These are phyloP conservation scores for Dendrolimus pini DNA, from an alignment of 2,888 invertebrate species.

Conservation along the genomic window DNA sequence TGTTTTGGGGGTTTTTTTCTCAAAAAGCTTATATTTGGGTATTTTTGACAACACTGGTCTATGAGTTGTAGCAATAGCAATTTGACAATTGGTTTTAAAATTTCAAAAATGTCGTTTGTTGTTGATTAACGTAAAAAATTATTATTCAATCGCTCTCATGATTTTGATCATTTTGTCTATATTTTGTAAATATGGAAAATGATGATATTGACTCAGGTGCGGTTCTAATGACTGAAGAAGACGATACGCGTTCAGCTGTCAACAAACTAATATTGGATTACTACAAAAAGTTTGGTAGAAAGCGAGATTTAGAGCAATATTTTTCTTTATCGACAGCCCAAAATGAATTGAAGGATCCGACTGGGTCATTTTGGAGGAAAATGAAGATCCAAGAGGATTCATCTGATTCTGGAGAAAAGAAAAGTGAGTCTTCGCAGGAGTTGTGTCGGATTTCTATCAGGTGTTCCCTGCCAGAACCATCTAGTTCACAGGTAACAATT, in stretches of 20 bases:
- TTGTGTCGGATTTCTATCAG: constrained; percentile 62
- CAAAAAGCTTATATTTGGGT: too few relatives aligned
- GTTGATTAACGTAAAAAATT: too few relatives aligned
- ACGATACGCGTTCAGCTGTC: constrained; percentile 25
- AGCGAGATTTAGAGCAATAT: constrained; percentile 81
- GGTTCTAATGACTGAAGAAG: constrained; percentile 8
- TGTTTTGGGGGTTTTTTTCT: too few relatives aligned
- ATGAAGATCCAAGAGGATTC: constrained; percentile 62
- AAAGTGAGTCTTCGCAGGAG: constrained; percentile 56
- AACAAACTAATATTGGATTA: constrained; percentile 77
- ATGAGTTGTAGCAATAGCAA: too few relatives aligned
- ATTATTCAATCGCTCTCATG: too few relatives aligned
- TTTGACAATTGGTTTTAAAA: too few relatives aligned
- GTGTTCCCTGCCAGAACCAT: constrained; percentile 49
- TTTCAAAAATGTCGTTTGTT: too few relatives aligned
- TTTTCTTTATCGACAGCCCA: constrained; percentile 73
- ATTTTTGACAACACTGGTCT: too few relatives aligned
- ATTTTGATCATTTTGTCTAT: too few relatives aligned
- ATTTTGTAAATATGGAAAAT: constrained; percentile 33
- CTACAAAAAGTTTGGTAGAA: constrained; percentile 81
- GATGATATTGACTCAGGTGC: constrained; percentile 23
- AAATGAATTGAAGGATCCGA: constrained; percentile 54
- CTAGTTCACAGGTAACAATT: constrained; percentile 40
- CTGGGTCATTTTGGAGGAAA: constrained; percentile 59
- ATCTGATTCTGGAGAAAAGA: constrained; percentile 56